Conservation (phyloP, 1,140 invertebrate species). For the Marisa cornuarietis region DNA sequence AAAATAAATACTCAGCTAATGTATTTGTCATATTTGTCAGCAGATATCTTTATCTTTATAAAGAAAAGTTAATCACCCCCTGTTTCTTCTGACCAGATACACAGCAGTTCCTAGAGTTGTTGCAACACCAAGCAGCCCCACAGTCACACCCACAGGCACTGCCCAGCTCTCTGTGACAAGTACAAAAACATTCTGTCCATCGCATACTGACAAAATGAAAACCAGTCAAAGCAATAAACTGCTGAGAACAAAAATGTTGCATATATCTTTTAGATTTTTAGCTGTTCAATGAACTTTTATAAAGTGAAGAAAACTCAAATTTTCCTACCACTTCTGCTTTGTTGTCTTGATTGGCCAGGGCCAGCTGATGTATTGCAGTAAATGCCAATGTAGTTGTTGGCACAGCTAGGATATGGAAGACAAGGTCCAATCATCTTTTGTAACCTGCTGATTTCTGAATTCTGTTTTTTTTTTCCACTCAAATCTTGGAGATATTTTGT, state of each 20-base stretch:
- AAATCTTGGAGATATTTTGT: no score
- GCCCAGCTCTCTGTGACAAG: conserved; percentile 12
- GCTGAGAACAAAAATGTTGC: no score
- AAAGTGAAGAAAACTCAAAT: no score
- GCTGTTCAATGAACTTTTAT: no score
- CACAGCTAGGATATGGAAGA: neutral
- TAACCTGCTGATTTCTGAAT: no score
- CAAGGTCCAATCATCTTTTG: no score
- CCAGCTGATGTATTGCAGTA: neutral
- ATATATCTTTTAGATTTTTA: no score
- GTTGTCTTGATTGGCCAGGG: no score
- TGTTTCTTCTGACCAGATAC: conserved; percentile 23
- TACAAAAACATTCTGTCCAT: neutral
- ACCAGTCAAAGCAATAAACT: neutral
- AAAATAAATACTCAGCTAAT: neutral
- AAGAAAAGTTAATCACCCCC: conserved; percentile 20
- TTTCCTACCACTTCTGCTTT: neutral
- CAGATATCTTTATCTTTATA: neutral
- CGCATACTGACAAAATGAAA: neutral
- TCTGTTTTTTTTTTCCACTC: no score
- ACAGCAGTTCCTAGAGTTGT: conserved; percentile 13
- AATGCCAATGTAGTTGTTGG: neutral
- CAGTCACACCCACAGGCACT: conserved; percentile 25
- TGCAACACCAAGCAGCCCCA: conserved; percentile 23
- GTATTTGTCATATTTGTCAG: neutral